Evolutionary conservation across 2,888 invertebrate genomes (phyloP).

Genomic region (Trichogramma evanescens): DNA sequence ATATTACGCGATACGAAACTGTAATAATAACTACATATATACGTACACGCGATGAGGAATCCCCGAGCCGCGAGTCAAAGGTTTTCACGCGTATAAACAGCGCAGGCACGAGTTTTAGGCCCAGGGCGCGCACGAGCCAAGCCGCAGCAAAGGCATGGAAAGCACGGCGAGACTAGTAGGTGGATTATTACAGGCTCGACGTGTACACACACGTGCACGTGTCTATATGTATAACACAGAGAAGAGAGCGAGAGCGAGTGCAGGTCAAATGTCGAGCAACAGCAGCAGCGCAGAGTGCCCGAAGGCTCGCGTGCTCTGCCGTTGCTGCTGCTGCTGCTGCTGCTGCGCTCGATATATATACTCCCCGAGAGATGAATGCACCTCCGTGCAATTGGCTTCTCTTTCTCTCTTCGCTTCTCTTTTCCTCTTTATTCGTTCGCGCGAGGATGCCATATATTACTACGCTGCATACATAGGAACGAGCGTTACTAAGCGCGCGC

Average conservation of each 20-base stretch:
- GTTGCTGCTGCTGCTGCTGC: slow-evolving; percentile 4
- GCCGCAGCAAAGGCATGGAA: no score
- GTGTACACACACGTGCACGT: no score
- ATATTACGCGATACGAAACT: no score
- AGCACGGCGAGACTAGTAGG: no score
- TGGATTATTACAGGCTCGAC: no score
- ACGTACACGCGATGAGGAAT: no score
- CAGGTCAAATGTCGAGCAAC: slow-evolving; percentile 43
- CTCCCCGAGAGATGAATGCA: background rate
- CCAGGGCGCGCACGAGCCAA: no score
- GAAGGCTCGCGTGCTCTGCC: slow-evolving; percentile 40
- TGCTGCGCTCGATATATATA: no score
- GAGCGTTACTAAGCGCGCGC: background rate
- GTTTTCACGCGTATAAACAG: no score
- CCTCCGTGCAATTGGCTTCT: background rate
- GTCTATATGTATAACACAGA: slow-evolving; percentile 21
- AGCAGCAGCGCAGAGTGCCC: slow-evolving; percentile 25
- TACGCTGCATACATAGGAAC: background rate
- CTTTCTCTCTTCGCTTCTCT: background rate
- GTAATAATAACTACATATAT: no score
- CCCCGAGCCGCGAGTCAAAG: no score
- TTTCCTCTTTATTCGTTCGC: background rate
- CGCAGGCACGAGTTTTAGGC: no score
- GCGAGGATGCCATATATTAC: background rate
- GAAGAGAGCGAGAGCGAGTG: slow-evolving; percentile 33